phyloP scores from a whole-genome alignment of 1,140 invertebrate genomes.

The Pseudomyrmex cubaensis region DNA sequence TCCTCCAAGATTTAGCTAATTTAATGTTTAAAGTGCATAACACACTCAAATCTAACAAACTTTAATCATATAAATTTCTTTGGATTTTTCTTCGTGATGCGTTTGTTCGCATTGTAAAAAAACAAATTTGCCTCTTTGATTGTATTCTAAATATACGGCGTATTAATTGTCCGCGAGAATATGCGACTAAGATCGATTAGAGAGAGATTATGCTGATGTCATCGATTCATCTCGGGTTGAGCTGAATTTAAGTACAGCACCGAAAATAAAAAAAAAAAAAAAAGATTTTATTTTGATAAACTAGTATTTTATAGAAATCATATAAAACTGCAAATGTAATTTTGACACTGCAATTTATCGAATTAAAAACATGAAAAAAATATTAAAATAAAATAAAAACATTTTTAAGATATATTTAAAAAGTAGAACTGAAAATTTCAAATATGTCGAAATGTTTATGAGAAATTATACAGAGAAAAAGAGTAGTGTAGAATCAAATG shows the following conservation, averaged over 20 bases:
- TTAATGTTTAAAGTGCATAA: conserved; percentile 34
- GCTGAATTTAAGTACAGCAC: conserved; percentile 6
- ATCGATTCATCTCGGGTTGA: conserved; percentile 5
- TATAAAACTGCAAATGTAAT: neutral
- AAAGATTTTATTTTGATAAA: neutral
- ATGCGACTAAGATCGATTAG: neutral
- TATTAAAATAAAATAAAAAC: no score
- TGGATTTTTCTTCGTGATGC: conserved; percentile 22
- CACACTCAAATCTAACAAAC: conserved; percentile 50
- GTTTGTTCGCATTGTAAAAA: conserved; percentile 27
- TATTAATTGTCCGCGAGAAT: conserved; percentile 6
- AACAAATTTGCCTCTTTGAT: neutral
- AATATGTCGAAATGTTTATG: no score
- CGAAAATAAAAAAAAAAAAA: neutral
- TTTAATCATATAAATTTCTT: conserved; percentile 31
- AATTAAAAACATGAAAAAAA: neutral
- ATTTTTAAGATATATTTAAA: no score
- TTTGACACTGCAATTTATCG: neutral
- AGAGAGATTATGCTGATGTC: conserved; percentile 15
- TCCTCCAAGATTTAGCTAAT: conserved; percentile 50
- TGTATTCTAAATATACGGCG: neutral
- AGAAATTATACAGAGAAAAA: no score
- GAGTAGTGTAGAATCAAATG: no score
- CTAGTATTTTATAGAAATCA: neutral
- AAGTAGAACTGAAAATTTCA: no score